Conservation (phyloP, 2,888 invertebrate genomes). For the Dasysyrphus albostriatus region DNA sequence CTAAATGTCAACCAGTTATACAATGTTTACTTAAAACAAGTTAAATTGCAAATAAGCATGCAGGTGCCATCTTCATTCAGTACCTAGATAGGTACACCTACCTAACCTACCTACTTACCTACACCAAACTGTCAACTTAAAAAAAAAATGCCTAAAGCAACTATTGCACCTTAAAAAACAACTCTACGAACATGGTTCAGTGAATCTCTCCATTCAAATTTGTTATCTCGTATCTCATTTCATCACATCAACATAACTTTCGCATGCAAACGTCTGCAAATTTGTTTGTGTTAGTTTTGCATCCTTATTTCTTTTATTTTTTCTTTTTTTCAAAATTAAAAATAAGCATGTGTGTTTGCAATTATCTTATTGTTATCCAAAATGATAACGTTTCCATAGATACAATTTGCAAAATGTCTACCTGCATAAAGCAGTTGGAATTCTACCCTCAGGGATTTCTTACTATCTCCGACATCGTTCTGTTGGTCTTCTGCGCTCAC, state of each 20-base stretch:
- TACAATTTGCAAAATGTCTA: conserved; percentile 59
- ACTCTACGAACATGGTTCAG: conserved; percentile 8
- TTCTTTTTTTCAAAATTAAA: conserved; percentile 10
- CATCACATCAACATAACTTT: conserved; percentile 32
- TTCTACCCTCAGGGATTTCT: conserved; percentile 53
- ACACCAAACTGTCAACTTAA: neutral
- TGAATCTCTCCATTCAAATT: conserved; percentile 29
- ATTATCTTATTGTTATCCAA: conserved; percentile 66
- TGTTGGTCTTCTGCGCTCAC: neutral
- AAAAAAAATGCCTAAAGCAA: conserved; percentile 35
- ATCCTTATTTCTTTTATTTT: neutral
- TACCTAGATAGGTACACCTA: neutral
- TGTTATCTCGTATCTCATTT: conserved; percentile 42
- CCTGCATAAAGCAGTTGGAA: conserved; percentile 39
- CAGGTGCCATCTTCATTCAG: neutral
- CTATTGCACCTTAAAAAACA: conserved; percentile 46
- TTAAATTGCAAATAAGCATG: conserved; percentile 19
- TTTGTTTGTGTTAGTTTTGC: conserved; percentile 44
- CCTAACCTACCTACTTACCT: neutral
- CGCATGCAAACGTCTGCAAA: conserved; percentile 56
- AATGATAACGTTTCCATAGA: conserved; percentile 55
- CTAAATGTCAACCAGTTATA: conserved; percentile 61
- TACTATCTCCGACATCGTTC: conserved; percentile 47
- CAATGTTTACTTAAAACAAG: conserved; percentile 37
- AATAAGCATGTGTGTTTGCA: conserved; percentile 63